phyloP scores from a whole-genome alignment of 2,888 invertebrate species.

The Lasioglossum zephyrum region DNA sequence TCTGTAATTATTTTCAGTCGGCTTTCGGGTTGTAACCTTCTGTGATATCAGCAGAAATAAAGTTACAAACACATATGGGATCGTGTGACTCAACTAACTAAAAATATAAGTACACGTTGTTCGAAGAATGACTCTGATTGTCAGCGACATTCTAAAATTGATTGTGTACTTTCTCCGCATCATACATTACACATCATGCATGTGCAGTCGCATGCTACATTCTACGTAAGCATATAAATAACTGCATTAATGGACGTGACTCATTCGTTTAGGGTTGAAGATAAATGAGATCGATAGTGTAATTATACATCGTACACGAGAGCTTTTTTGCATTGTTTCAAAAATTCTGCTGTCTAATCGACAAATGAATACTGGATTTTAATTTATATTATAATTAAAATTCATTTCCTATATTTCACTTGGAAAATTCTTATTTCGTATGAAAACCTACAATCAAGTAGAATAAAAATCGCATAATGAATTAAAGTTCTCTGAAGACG shows the following conservation, averaged over 20 bases:
- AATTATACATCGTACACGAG: background rate
- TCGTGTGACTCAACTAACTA: background rate
- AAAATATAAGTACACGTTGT: background rate
- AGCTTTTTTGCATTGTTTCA: background rate
- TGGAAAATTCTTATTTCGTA: background rate
- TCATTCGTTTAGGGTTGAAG: background rate
- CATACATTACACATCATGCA: background rate
- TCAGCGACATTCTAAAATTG: background rate
- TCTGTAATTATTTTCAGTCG: background rate
- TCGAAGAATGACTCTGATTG: background rate
- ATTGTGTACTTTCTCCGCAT: background rate
- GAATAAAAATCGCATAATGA: no score
- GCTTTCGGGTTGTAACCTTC: constrained; percentile 1
- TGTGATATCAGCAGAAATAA: background rate
- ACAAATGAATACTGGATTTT: background rate
- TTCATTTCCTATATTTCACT: background rate
- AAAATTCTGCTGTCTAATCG: background rate
- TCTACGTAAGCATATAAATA: background rate
- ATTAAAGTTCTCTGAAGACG: background rate
- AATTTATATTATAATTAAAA: no score
- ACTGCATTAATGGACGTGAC: background rate
- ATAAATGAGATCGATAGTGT: background rate
- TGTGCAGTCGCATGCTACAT: background rate
- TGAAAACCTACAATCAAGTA: background rate
- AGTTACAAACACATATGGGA: background rate